A percentile compares a stretch with the other conserved stretches of the same genome.
These are phyloP conservation scores for Vicugna pacos DNA, from an alignment of 2,113 vertebrate genomes.

Conservation along the genomic window DNA sequence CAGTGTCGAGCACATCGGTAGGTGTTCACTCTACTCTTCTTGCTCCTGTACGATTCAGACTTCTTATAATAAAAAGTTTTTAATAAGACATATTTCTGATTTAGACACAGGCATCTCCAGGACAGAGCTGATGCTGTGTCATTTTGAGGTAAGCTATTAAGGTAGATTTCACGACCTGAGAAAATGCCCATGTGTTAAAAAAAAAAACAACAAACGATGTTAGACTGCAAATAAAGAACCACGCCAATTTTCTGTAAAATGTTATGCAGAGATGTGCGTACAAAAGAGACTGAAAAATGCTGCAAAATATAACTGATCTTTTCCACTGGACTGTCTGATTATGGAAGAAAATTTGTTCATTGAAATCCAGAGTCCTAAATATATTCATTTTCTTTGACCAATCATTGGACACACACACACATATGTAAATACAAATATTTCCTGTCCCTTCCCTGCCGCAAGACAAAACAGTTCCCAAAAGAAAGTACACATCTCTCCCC, in stretches of 20 bases:
- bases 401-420: neutral
- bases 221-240: neutral
- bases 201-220: neutral
- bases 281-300: neutral
- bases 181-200: neutral
- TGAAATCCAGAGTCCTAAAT: neutral
- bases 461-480: neutral
- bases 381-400: neutral
- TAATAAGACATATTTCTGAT: neutral
- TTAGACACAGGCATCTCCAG: neutral
- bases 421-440: neutral
- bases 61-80: neutral
- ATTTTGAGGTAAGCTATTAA: neutral
- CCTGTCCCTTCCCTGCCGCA: neutral
- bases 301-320: neutral
- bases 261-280: neutral
- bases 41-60: neutral
- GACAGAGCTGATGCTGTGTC: neutral
- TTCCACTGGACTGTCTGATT: neutral
- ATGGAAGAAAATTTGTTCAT: neutral
- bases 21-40: neutral
- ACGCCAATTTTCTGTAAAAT: neutral
- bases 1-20: neutral
- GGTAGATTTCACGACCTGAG: neutral
- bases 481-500: neutral